Base-by-base conservation (phyloP, 1,140 invertebrate genomes). In the Drosophila ercepeae region DNA sequence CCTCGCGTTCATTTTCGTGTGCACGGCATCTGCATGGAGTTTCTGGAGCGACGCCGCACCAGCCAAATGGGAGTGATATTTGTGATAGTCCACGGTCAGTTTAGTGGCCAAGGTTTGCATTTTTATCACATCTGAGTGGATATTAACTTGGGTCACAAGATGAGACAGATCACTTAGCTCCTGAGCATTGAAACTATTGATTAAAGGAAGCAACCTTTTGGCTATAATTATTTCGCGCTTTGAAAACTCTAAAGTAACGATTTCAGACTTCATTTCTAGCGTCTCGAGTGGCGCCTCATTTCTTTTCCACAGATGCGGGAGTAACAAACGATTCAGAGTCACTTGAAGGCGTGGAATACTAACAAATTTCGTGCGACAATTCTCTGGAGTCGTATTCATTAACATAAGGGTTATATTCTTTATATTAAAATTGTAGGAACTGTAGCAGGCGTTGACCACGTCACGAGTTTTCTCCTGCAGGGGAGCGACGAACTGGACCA, bases 401-500 rank as follows among this genome's bases (percentile, higher is more conserved):
- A 73, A 49, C 41, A 60, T 54, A 4, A 90, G 3, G 1, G 74
- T 74, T 8, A 89, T 16, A 14, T 89, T 81, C 14, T 84, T 83
- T 0, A 91, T 23, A 48, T 65, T 57, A 3, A 91, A 54, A 4
- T 64, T 49, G 49, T 65, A 83, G 23, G 65, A 74, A 6, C 65
- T 64, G 68, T 91, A 92, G 65, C 92, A 93, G 7, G 91, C 78
- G 6, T 92, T 89, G 45, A 93, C 89, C 57, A 93, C 74, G 44
- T 92, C 79, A 7, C 90, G 57, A 0, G 93, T 92, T 18, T 92
- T 89, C 34, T 92, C 91, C 34, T 92, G 91, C 41, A 93, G 61
- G 51, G 92, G 92, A 29, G 92, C 92, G 1, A 92, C 92, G 13
- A 92, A 90, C 27, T 92, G 84, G 0, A 93, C 81, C 23, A 93